Evolutionary conservation across 2,888 invertebrate species (phyloP), one percentile per base, ranked within the genome.

Genomic region (Cryptus armator): DNA sequence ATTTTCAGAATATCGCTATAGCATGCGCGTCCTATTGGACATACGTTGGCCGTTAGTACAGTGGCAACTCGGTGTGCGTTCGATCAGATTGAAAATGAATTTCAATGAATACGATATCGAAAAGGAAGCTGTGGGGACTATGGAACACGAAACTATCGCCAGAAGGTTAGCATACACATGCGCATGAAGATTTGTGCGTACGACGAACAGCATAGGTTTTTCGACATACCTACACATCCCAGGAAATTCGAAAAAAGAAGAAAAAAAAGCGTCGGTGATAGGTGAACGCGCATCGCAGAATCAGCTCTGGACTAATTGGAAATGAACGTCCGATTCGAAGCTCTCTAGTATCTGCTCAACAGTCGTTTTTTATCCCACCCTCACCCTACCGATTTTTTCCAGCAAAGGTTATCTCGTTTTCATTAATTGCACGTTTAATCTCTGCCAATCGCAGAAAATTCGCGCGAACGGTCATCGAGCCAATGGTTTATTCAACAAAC

Each of bases 1-100:
- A 93, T 92, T 93, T 92, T 89, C 91, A 37, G 90, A 93, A 92
- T 91, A 91, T 91, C 90, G 89, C 87, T 37, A 53, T 79, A 71
- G 19, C 19, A 9, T 24, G 48, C 5, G 62, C n/a, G 3, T 59
- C 6, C 6, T 10, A n/a, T n/a, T 53, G 44, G n/a, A 37, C 37
- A 10, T 29, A n/a, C 59, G 29, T 6, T 9, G 7, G n/a, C n/a
- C 32, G 10, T 46, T 44, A 29, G 56, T 59, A 67, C 7, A 7
- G 7, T 29, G 16, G 24, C 24, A 1, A 19, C 44, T 48, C 0
- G 32, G 16, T 7, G 32, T 16, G 10, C 75, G 79, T 71, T 77
- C 78, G 51, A 66, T 48, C 81, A 81, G 84, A 80, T 84, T 84
- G 83, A 78, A 86, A 79, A 83, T 83, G 82, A 85, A 66, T 66